A percentile compares a stretch with the other conserved stretches of the same genome.
These are phyloP conservation scores for Drosophila borborema DNA, from an alignment of 2,888 invertebrate genomes.

Conservation along the genomic window DNA sequence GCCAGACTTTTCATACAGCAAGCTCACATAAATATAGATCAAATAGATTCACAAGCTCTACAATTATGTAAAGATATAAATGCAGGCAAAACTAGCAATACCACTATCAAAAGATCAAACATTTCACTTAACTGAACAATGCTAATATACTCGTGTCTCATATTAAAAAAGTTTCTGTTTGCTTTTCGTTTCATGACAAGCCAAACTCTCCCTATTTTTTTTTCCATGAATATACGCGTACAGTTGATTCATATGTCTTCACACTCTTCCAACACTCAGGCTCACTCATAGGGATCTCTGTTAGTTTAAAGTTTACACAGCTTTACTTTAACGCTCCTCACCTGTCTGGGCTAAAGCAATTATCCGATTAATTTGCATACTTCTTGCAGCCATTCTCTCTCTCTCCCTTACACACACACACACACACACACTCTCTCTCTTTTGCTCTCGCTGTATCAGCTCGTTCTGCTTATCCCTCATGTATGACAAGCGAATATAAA, in stretches of 20 bases:
- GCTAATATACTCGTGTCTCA: neutral
- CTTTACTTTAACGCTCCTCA: constrained; percentile 10
- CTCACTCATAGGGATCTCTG: neutral
- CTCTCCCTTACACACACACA: constrained; percentile 4
- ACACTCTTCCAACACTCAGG: neutral
- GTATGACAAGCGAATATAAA: constrained; percentile 58
- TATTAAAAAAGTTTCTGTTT: neutral
- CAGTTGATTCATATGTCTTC: neutral
- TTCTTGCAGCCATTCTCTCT: neutral
- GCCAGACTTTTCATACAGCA: too few relatives aligned
- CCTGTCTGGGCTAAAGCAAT: constrained; percentile 47
- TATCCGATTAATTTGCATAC: constrained; percentile 67
- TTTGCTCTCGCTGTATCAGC: neutral
- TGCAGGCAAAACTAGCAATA: too few relatives aligned
- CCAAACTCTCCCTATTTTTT: neutral
- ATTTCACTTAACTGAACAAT: too few relatives aligned
- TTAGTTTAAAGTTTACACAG: constrained; percentile 14
- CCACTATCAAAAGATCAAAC: too few relatives aligned
- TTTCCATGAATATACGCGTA: neutral
- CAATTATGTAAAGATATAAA: too few relatives aligned
- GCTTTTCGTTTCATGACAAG: neutral
- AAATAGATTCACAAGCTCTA: too few relatives aligned
- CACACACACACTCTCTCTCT: neutral
- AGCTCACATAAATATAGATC: too few relatives aligned
- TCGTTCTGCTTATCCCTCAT: constrained; percentile 1